These are phyloP conservation scores for Silurus glanis DNA, from an alignment of 2,113 vertebrate genomes.

Conservation along the genomic window DNA sequence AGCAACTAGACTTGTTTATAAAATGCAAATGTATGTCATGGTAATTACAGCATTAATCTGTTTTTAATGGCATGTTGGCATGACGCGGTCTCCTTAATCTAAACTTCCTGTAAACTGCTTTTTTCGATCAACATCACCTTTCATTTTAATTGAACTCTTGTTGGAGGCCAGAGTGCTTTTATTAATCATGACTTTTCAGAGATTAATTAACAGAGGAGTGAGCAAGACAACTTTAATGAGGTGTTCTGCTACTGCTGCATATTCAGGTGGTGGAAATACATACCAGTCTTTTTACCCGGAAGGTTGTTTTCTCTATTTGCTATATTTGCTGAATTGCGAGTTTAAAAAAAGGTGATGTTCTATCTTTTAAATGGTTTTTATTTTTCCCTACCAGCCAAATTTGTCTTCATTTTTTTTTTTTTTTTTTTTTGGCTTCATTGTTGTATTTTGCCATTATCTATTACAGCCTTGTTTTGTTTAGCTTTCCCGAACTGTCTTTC, in stretches of 20 bases:
- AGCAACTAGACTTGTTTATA: constrained; percentile 2
- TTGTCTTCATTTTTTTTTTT: neutral
- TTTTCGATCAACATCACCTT: constrained; percentile 28
- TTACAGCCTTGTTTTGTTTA: neutral
- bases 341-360: constrained; percentile 36
- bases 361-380: neutral
- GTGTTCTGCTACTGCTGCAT: neutral
- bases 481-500: neutral
- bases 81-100: constrained; percentile 20
- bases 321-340: neutral
- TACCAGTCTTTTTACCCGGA: neutral
- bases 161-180: constrained; percentile 23
- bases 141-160: constrained; percentile 46
- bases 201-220: constrained; percentile 37
- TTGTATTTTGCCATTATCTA: neutral
- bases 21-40: constrained; percentile 18
- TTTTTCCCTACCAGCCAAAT: neutral
- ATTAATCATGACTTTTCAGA: constrained; percentile 51
- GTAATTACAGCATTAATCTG: constrained; percentile 37
- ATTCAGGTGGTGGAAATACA: neutral
- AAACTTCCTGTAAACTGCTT: constrained; percentile 36
- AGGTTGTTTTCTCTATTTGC: neutral
- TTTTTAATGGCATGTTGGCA: constrained; percentile 26
- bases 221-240: constrained; percentile 17
- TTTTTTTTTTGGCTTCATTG: neutral